Evolutionary conservation across 2,888 invertebrate species (phyloP), one percentile per base, ranked within the genome.

Genomic region (Lamellibrachia satsuma): DNA sequence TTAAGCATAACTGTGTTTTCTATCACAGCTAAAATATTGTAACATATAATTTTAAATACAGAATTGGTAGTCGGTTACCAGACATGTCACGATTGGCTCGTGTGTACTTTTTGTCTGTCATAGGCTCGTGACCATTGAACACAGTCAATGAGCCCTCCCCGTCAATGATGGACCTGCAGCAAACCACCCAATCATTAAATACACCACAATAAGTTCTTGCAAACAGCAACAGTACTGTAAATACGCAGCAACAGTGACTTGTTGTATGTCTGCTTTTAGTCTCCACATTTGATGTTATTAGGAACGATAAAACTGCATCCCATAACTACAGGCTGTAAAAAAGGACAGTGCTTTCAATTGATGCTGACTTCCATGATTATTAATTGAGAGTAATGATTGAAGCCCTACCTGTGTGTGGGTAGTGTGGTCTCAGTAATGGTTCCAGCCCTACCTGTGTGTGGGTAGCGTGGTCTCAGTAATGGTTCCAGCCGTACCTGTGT

Each of bases 101-200:
- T 7, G 95, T 95, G 92, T 94, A 95, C 52, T 93, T 92, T 60
- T 94, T 91, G 52, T 95, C 95, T 0, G 52, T 91, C 92, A 94
- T 90, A 3, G 93, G 92, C 27, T 93, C 93, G 92, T 93, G 93
- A 9, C 95, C 95, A 93, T 95, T 95, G 93, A 94, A 95, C 4
- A 95, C 91, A 0, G 94, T 75, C 75, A 15, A 75, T 75, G 75
- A 75, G 22, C 75, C 75, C 11, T 11, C 75, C n/a, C 75, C 75
- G 22, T 75, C 75, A 75, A 75, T 4, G n/a, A 75, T 75, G 75
- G 75, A 75, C 75, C 75, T 75, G n/a, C 75, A 75, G 15, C 75
- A 57, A 8, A 57, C 15, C 57, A 57, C 57, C 1, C 57, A 57
- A 57, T 11, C 8, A 15, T 57, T 57, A 39, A 39, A 39, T 39